These are phyloP conservation scores for Drosophila rhopaloa DNA, from an alignment of 1,140 invertebrate species.

Conservation along the genomic window DNA sequence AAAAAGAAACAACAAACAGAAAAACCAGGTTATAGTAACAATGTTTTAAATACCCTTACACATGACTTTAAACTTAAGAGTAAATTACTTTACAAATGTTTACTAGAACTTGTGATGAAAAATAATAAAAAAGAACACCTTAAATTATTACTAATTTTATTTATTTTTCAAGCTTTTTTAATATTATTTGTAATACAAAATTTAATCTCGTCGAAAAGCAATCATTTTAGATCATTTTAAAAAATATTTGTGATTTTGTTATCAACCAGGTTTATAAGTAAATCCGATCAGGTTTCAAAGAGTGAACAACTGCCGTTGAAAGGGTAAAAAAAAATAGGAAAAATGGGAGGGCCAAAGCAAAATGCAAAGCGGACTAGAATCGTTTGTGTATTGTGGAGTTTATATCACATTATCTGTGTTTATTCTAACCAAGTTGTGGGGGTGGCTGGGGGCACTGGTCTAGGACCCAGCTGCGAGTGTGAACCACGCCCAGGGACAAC, in stretches of 20 bases:
- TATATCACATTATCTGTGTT: conserved; percentile 84
- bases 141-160: no score
- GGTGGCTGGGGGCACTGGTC: conserved; percentile 20
- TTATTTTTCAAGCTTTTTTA: no score
- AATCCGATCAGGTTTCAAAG: background rate
- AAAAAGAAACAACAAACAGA: conserved; percentile 32
- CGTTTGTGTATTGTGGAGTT: conserved; percentile 77
- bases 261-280: background rate
- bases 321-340: conserved; percentile 16
- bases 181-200: no score
- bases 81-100: no score
- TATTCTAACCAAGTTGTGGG: conserved; percentile 62
- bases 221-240: no score
- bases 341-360: conserved; percentile 12
- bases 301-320: conserved; percentile 1
- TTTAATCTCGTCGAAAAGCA: no score
- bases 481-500: conserved; percentile 76
- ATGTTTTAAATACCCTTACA: conserved; percentile 8
- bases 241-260: no score
- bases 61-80: background rate
- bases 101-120: no score
- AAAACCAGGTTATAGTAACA: background rate
- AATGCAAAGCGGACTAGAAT: conserved; percentile 35
- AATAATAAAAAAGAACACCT: no score
- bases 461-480: conserved; percentile 50